Evolutionary conservation across 1,140 invertebrate species (phyloP).

Genomic region (Neuroterus valhalla): DNA sequence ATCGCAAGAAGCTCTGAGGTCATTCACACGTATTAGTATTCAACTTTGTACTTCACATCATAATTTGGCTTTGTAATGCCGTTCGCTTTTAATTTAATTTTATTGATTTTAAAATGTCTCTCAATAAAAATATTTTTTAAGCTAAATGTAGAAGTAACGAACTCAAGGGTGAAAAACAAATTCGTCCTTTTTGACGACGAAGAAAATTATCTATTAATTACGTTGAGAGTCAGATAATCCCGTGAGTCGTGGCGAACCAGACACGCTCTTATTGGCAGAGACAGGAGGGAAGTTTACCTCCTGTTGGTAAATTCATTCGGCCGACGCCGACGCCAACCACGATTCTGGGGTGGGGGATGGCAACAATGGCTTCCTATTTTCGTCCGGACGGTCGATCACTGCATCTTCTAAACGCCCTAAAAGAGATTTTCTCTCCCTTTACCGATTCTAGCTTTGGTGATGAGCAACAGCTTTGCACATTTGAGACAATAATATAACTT

Average conservation of each 20-base stretch:
- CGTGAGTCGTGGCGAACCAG: slow-evolving; percentile 13
- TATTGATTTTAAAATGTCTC: slow-evolving; percentile 36
- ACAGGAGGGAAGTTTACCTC: slow-evolving; percentile 17
- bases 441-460: too few relatives aligned
- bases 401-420: slow-evolving; percentile 8
- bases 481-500: too few relatives aligned
- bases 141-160: slow-evolving; percentile 22
- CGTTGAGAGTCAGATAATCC: slow-evolving; percentile 2
- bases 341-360: not conserved
- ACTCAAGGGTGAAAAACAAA: not conserved
- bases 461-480: too few relatives aligned
- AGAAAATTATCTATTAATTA: slow-evolving; percentile 2
- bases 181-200: slow-evolving; percentile 4
- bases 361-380: slow-evolving; percentile 23
- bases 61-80: slow-evolving; percentile 41
- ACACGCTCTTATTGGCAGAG: slow-evolving; percentile 19
- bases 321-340: slow-evolving; percentile 18
- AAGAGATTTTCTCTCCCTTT: too few relatives aligned
- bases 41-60: slow-evolving; percentile 1
- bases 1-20: slow-evolving; percentile 39
- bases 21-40: slow-evolving; percentile 45
- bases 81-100: slow-evolving; percentile 46
- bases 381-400: slow-evolving; percentile 19
- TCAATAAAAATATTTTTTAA: slow-evolving; percentile 33
- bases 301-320: slow-evolving; percentile 19